phyloP scores from a whole-genome alignment of 2,797 vertebrate genomes.

The Cyclopterus lumpus region DNA sequence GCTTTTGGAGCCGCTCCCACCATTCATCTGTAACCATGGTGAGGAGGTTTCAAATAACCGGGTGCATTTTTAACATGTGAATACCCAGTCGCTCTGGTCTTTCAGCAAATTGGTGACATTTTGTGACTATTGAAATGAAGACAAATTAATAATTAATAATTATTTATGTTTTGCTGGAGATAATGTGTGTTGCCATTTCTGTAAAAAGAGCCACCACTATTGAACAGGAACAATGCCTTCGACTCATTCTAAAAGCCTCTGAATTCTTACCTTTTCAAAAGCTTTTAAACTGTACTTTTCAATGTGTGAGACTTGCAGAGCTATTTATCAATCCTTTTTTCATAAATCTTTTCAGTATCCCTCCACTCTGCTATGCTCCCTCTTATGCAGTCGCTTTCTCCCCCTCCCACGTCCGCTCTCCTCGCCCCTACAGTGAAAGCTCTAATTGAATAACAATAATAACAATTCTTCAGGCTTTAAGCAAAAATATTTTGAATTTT shows the following conservation, averaged over 20 bases:
- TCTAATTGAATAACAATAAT: constrained; percentile 71
- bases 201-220: constrained; percentile 5
- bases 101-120: constrained; percentile 43
- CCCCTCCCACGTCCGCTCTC: constrained; percentile 37
- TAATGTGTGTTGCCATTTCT: constrained; percentile 8
- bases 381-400: constrained; percentile 25
- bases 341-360: constrained; percentile 19
- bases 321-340: constrained; percentile 38
- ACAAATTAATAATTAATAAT: constrained; percentile 12
- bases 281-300: constrained; percentile 42
- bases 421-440: constrained; percentile 50
- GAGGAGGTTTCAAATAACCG: constrained; percentile 63
- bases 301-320: constrained; percentile 31
- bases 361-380: constrained; percentile 21
- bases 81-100: constrained; percentile 38
- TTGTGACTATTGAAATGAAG: constrained; percentile 34
- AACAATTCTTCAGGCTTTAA: constrained; percentile 52
- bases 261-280: constrained; percentile 39
- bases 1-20: constrained; percentile 54
- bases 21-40: constrained; percentile 71
- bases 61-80: constrained; percentile 56
- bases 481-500: constrained; percentile 53
- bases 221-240: constrained; percentile 14
- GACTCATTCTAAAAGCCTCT: constrained; percentile 16
- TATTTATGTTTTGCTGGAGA: constrained; percentile 7